Evolutionary conservation across 2,113 vertebrate genomes (phyloP).

Genomic region (Poicephalus gulielmi): DNA sequence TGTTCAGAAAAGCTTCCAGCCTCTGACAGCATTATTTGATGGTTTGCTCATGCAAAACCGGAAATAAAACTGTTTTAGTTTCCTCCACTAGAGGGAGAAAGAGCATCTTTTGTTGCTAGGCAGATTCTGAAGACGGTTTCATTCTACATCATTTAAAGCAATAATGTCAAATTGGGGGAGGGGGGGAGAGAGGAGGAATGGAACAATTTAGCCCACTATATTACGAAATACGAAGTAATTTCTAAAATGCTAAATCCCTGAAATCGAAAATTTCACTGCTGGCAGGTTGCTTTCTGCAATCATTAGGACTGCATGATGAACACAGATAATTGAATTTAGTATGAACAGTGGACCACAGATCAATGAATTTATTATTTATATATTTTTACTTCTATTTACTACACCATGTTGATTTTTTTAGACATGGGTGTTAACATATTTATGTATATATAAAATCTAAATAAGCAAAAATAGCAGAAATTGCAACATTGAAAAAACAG

Average conservation of each 20-base stretch:
- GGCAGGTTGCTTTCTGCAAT: neutral
- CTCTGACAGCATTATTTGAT: neutral
- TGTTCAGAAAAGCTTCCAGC: neutral
- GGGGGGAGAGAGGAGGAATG: accelerated
- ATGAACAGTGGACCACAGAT: neutral
- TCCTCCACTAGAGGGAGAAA: conserved; percentile 48
- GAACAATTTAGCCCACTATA: neutral
- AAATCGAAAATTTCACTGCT: neutral
- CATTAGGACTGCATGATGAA: neutral
- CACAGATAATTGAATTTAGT: neutral
- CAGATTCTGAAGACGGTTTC: neutral
- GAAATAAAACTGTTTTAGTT: neutral
- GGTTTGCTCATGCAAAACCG: neutral
- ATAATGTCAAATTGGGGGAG: neutral
- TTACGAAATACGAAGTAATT: neutral
- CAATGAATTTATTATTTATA: neutral
- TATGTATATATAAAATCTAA: neutral
- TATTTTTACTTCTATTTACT: neutral
- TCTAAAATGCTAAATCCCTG: neutral
- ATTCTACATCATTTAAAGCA: neutral
- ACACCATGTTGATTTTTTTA: neutral
- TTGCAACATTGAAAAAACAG: neutral
- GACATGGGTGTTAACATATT: neutral
- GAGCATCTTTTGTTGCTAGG: conserved; percentile 51
- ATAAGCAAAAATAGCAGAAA: neutral